phyloP scores from a whole-genome alignment of 2,113 vertebrate genomes.

The Cyanoderma ruficeps region DNA sequence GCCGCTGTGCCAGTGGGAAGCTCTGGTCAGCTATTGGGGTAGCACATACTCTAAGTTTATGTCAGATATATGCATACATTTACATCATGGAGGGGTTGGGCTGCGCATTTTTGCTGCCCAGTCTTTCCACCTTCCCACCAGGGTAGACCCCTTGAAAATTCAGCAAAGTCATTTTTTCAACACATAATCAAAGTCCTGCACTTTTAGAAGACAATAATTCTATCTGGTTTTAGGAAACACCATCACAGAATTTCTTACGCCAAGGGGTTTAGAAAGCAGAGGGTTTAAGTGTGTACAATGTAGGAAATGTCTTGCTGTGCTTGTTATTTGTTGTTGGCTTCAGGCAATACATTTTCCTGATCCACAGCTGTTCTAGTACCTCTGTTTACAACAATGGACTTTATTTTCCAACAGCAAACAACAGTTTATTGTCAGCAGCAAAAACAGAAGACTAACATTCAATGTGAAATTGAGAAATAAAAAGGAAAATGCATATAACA shows the following conservation, averaged over 20 bases:
- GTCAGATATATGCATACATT: rapidly evolving
- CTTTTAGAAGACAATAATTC: not conserved
- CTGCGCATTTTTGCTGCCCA: not conserved
- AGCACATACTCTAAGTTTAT: not conserved
- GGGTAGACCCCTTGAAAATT: not conserved
- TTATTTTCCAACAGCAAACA: slow-evolving; percentile 76
- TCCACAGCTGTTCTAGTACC: not conserved
- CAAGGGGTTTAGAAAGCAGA: not conserved
- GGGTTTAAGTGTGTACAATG: not conserved
- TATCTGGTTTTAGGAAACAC: not conserved
- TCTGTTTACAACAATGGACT: slow-evolving; percentile 20
- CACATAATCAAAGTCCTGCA: not conserved
- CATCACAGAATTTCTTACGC: not conserved
- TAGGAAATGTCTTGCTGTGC: slow-evolving; percentile 25
- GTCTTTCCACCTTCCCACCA: not conserved
- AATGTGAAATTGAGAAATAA: slow-evolving; percentile 80
- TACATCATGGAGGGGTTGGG: not conserved
- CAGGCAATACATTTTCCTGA: not conserved
- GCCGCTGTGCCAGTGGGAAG: not conserved
- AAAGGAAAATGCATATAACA: slow-evolving; percentile 89
- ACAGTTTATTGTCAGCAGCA: slow-evolving; percentile 79
- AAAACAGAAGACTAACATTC: slow-evolving; percentile 81
- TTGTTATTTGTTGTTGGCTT: slow-evolving; percentile 29
- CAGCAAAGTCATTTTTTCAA: not conserved
- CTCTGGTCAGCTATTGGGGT: not conserved